phyloP scores from a whole-genome alignment of 2,797 vertebrate species.

The Smutsia gigantea region DNA sequence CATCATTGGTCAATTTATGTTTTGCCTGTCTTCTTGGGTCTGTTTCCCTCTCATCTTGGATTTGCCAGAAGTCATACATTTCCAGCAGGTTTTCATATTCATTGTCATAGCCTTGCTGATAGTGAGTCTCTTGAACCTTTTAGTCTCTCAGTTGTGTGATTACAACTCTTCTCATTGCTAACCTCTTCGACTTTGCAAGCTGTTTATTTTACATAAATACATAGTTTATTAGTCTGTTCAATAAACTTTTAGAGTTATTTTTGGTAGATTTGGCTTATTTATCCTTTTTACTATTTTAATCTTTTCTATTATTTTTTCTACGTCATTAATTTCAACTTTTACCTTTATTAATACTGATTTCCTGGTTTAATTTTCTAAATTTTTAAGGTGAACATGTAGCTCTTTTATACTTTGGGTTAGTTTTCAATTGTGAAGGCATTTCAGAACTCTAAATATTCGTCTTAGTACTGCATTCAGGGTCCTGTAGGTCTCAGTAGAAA shows the following conservation, averaged over 20 bases:
- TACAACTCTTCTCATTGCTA: not conserved
- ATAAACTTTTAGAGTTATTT: not conserved
- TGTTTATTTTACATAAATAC: not conserved
- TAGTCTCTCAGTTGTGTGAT: not conserved
- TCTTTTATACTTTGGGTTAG: not conserved
- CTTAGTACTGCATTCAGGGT: not conserved
- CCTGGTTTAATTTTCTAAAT: not conserved
- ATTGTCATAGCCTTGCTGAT: not conserved
- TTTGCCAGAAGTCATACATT: not conserved
- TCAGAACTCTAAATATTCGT: not conserved
- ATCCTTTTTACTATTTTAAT: not conserved
- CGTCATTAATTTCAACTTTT: not conserved
- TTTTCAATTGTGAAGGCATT: not conserved
- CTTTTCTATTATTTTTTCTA: not conserved
- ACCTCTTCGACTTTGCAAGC: not conserved
- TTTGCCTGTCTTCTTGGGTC: not conserved
- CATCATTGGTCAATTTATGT: not conserved
- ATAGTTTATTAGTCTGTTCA: not conserved
- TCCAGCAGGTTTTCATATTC: not conserved
- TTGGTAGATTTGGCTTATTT: not conserved
- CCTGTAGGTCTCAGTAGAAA: not conserved
- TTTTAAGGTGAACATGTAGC: not conserved
- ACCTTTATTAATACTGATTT: not conserved
- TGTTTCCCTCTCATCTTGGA: not conserved
- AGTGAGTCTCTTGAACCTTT: not conserved